Percentiles rank a stretch among this genome's conserved stretches.
These are phyloP conservation scores for Musca vetustissima DNA, from an alignment of 1,140 invertebrate genomes.

Conservation along the genomic window DNA sequence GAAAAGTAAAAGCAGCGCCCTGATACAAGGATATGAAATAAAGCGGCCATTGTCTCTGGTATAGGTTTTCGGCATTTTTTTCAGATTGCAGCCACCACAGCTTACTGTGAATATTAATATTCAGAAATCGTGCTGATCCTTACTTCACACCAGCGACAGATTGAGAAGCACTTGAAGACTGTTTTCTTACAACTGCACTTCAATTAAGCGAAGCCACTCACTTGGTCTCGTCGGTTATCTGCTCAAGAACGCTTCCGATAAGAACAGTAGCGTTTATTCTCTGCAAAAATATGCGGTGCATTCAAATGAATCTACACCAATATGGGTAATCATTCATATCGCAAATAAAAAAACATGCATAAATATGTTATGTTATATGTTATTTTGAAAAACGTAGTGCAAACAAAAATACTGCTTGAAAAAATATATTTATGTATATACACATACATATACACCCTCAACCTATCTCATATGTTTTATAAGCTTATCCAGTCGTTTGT, in stretches of 20 bases:
- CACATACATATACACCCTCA: no score
- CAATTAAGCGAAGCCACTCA: neutral
- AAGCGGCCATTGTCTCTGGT: neutral
- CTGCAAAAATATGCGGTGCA: neutral
- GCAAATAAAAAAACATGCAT: no score
- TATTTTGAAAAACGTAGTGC: no score
- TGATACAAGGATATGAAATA: slow-evolving; percentile 24
- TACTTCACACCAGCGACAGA: no score
- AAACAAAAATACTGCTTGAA: no score
- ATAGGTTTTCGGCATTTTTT: neutral
- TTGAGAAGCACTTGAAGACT: slow-evolving; percentile 3
- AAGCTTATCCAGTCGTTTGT: no score
- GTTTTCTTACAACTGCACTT: slow-evolving; percentile 2
- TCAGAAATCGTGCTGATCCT: no score
- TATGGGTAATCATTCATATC: neutral
- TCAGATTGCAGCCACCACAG: neutral
- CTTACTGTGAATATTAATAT: no score
- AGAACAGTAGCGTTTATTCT: neutral
- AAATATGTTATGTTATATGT: no score
- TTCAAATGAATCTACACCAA: neutral
- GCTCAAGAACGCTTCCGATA: slow-evolving; percentile 8
- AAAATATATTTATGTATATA: no score
- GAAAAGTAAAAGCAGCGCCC: slow-evolving; percentile 24
- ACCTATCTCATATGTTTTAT: no score
- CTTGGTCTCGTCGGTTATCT: neutral